Percentiles rank a stretch among this genome's conserved stretches.
These are phyloP conservation scores for Intellagama lesueurii DNA, from an alignment of 2,797 vertebrate species.

Conservation along the genomic window DNA sequence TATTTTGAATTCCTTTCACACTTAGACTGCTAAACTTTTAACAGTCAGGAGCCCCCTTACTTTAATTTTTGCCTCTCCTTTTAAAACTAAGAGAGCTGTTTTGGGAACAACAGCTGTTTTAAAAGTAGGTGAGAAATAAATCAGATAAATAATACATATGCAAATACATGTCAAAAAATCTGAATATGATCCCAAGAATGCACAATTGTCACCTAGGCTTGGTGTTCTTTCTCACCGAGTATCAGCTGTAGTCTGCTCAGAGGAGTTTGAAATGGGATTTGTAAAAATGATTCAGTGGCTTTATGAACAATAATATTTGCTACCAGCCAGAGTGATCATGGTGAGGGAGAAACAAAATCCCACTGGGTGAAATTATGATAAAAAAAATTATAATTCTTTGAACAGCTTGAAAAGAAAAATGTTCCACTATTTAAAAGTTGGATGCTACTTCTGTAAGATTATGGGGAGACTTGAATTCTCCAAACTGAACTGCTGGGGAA, in stretches of 20 bases:
- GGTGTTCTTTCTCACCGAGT: background rate
- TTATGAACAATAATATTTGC: background rate
- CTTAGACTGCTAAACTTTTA: too few relatives aligned
- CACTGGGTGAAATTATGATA: background rate
- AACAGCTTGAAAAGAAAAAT: background rate
- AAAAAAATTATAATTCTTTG: slow-evolving; percentile 4
- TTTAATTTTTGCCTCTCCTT: background rate
- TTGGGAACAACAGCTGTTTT: background rate
- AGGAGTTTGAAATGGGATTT: background rate
- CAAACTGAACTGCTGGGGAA: background rate
- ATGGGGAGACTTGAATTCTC: background rate
- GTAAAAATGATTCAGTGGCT: background rate
- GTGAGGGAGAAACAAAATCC: background rate
- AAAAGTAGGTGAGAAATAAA: background rate
- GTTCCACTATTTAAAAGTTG: background rate
- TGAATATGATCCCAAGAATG: background rate
- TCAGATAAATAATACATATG: background rate
- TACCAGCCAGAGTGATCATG: background rate
- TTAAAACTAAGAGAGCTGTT: background rate
- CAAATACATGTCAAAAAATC: background rate
- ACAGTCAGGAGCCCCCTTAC: too few relatives aligned
- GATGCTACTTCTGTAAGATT: background rate
- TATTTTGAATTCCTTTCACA: too few relatives aligned
- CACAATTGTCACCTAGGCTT: background rate
- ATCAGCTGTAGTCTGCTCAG: background rate